phyloP scores from a whole-genome alignment of 35 echinoderm and acorn worm genomes.

The Holothuria glaberrima region DNA sequence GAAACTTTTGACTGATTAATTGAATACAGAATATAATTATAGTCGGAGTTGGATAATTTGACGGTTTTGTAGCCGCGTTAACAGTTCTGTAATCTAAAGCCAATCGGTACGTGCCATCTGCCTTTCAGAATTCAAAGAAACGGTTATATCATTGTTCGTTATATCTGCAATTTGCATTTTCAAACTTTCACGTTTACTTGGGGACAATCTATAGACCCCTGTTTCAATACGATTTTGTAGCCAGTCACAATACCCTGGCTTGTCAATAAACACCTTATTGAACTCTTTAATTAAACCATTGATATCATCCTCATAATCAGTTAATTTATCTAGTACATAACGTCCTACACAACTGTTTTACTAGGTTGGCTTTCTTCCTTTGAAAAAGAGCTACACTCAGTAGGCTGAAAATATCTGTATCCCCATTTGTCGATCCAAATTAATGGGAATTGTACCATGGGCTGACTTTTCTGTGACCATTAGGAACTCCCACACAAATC shows the following conservation, averaged over 20 bases:
- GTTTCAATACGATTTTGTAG: conserved; percentile 5
- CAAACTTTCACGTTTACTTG: conserved; percentile 15
- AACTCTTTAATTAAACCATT: too few relatives aligned
- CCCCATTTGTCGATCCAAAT: neutral
- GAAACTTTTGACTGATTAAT: neutral
- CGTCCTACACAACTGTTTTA: neutral
- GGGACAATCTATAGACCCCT: conserved; percentile 1
- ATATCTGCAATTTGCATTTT: too few relatives aligned
- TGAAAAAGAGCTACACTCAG: neutral
- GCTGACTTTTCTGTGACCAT: conserved; percentile 12
- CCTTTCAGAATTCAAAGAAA: neutral
- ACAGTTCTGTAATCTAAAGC: neutral
- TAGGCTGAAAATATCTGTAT: neutral
- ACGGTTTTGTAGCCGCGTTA: conserved; percentile 35
- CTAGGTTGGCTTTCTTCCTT: neutral
- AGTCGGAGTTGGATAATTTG: conserved; percentile 20
- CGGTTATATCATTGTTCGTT: neutral
- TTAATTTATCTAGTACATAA: neutral
- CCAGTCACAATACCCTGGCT: neutral
- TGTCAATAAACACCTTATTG: too few relatives aligned
- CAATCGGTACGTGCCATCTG: neutral
- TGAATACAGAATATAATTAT: conserved; percentile 12
- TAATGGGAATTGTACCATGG: neutral
- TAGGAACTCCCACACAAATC: conserved; percentile 13
- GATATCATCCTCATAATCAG: neutral